These are phyloP conservation scores for Micoletzkya japonica DNA, from an alignment of 2,888 invertebrate species.

Conservation along the genomic window DNA sequence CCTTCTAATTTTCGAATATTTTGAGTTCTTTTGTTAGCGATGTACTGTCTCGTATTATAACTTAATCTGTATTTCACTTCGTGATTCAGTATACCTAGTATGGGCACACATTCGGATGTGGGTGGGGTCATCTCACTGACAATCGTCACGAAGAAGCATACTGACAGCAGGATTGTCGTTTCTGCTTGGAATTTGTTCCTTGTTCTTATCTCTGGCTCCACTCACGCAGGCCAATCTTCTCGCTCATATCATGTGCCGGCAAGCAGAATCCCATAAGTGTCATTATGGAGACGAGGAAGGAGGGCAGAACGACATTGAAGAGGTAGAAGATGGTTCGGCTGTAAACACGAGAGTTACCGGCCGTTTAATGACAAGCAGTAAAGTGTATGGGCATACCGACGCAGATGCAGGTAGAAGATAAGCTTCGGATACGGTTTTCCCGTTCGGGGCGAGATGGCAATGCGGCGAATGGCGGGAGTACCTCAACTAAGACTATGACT, in stretches of 20 bases:
- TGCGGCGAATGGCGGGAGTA: conserved; percentile 64
- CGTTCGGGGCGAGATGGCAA: conserved; percentile 76
- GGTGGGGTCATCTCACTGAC: conserved; percentile 96
- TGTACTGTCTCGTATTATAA: too few relatives aligned
- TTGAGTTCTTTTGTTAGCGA: too few relatives aligned
- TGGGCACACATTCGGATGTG: conserved; percentile 75
- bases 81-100: conserved; percentile 37
- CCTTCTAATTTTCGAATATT: too few relatives aligned
- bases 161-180: conserved; percentile 73
- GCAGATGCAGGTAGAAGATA: conserved; percentile 47
- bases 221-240: conserved; percentile 56
- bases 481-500: conserved; percentile 4
- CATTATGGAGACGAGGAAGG: conserved; percentile 58
- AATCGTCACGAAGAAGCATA: conserved; percentile 95
- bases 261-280: conserved; percentile 59
- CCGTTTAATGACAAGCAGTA: background rate
- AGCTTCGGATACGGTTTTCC: conserved; percentile 73
- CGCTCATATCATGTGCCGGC: conserved; percentile 57
- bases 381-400: conserved; percentile 22
- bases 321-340: conserved; percentile 47
- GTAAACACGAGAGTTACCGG: background rate
- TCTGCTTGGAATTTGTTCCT: conserved; percentile 34
- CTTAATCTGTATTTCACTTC: too few relatives aligned
- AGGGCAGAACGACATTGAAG: conserved; percentile 51
- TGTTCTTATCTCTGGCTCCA: background rate